Evolutionary conservation across 2,888 invertebrate species (phyloP), one percentile per base, ranked within the genome.

Genomic region (Carpatolechia fugitivella): DNA sequence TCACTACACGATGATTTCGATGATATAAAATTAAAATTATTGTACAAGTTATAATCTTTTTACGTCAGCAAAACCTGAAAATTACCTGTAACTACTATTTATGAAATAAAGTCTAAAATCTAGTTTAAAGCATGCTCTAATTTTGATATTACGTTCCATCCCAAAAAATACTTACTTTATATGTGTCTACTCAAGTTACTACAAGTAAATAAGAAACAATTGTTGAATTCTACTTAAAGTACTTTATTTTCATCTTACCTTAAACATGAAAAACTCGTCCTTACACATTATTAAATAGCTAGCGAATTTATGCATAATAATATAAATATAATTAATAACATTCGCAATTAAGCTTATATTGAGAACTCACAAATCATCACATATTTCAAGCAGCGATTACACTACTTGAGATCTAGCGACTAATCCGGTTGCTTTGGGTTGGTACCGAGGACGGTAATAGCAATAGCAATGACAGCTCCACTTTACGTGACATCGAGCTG

Each of bases 271-370:
- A 56, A 44, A 57, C 58, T 18, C 38, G 63, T 52, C 56, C 33
- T 62, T 62, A 65, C 10, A 55, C 29, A 59, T 63, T 59, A 20
- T 14, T 33, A 51, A 29, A 47, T 7, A 46, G 51, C 13, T 7
- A 46, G 51, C 13, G 10, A 18, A 29, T n/a, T 44, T 13, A 44
- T 13, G 20, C 29, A 24, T 24, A 40, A 40, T 33, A 6, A 33
- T 11, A 33, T 11, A 11, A 33, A 33, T n/a, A 33, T 11, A 33
- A 11, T n/a, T n/a, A 11, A 33, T 11, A 6, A 33, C n/a, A 33
- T 11, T 30, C 8, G 8, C 4, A 30, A 30, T 30, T 24, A 24
- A 6, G 24, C 24, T 24, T 24, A 10, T 5, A 33, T 33, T 33
- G 33, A 33, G 33, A 33, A 24, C 24, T 24, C 24, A 24, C 6